These are phyloP conservation scores for Phrynocephalus guinanensis DNA, from an alignment of 2,797 vertebrate species.

Conservation along the genomic window DNA sequence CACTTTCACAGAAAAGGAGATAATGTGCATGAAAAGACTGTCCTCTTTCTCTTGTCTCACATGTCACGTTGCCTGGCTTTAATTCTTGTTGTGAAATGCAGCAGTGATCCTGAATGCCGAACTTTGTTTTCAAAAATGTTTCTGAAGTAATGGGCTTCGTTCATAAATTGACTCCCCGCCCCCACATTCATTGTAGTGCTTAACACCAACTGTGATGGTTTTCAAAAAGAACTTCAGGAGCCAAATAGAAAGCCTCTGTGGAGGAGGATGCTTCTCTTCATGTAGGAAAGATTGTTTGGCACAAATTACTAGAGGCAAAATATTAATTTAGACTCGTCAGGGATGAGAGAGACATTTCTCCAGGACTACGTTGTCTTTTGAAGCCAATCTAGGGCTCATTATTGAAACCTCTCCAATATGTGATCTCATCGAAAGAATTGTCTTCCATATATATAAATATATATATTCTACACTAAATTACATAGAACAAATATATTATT, in stretches of 20 bases:
- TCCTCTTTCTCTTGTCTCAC: background rate
- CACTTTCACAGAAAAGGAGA: background rate
- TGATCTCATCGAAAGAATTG: slow-evolving; percentile 49
- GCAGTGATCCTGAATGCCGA: background rate
- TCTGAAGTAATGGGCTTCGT: slow-evolving; percentile 1
- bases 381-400: slow-evolving; percentile 58
- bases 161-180: slow-evolving; percentile 30
- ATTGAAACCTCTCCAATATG: slow-evolving; percentile 53
- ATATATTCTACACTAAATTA: too few species aligned
- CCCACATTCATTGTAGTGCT: slow-evolving; percentile 27
- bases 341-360: slow-evolving; percentile 56
- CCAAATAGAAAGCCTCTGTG: slow-evolving; percentile 40
- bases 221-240: slow-evolving; percentile 21
- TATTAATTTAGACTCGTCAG: slow-evolving; percentile 54
- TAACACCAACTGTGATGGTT: slow-evolving; percentile 35
- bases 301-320: slow-evolving; percentile 43
- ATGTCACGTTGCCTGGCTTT: background rate
- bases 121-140: background rate
- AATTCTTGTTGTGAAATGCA: slow-evolving; percentile 16
- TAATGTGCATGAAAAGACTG: background rate
- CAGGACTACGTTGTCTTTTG: slow-evolving; percentile 62
- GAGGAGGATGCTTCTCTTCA: slow-evolving; percentile 52
- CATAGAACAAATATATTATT: too few species aligned
- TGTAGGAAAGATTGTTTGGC: slow-evolving; percentile 59
- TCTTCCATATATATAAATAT: slow-evolving; percentile 19